phyloP scores from a whole-genome alignment of 2,888 invertebrate species.

The Tuberolachnus salignus region DNA sequence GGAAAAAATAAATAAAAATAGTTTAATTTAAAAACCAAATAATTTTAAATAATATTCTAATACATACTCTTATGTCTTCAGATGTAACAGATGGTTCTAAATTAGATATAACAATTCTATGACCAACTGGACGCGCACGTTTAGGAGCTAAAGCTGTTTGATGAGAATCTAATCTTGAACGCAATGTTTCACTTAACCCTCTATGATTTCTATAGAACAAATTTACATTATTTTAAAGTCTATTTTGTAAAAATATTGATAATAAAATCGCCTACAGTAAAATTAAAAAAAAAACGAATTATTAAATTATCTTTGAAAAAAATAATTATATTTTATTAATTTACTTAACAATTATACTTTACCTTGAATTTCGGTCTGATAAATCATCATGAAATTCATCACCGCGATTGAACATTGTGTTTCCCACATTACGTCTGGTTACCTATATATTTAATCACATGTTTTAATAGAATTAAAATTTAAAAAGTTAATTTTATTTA shows the following conservation, averaged over 20 bases:
- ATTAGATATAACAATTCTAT: conserved; percentile 89
- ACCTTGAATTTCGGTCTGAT: conserved; percentile 37
- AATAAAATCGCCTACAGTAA: not conserved
- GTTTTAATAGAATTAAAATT: not conserved
- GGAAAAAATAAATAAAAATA: not conserved
- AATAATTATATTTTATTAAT: not conserved
- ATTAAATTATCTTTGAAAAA: not conserved
- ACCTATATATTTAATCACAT: not conserved
- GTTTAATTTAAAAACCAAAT: not conserved
- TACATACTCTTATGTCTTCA: conserved; percentile 81
- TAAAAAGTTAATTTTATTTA: not conserved
- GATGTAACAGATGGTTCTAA: conserved; percentile 84
- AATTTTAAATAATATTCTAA: not conserved
- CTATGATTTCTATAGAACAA: conserved; percentile 26
- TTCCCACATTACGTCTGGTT: conserved; percentile 17
- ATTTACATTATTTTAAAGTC: too few relatives aligned
- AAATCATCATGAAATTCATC: conserved; percentile 42
- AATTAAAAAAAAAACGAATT: too few relatives aligned
- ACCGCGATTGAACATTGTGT: conserved; percentile 28
- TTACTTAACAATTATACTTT: not conserved
- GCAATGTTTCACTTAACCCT: conserved; percentile 48
- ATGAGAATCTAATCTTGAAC: conserved; percentile 52
- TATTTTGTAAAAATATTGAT: not conserved
- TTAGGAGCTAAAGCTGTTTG: conserved; percentile 20
- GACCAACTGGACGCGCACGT: conserved; percentile 67